These are phyloP conservation scores for Hylaeus anthracinus DNA, from an alignment of 1,140 invertebrate species.

Conservation along the genomic window DNA sequence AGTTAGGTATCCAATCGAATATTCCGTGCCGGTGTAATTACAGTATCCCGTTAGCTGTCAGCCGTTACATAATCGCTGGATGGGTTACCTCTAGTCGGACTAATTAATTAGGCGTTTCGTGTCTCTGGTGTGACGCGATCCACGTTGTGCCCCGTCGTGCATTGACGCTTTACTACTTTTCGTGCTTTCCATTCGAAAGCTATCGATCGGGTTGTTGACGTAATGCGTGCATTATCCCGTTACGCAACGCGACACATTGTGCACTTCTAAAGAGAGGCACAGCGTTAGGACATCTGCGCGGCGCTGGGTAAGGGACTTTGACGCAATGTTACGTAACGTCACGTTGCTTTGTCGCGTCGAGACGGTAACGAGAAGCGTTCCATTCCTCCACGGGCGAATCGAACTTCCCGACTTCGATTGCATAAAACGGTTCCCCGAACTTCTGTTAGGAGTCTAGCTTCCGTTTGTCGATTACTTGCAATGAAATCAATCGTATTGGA, in stretches of 20 bases:
- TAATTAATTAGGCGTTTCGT: conserved; percentile 58
- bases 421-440: too few relatives aligned
- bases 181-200: neutral
- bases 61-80: conserved; percentile 59
- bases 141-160: neutral
- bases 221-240: conserved; percentile 15
- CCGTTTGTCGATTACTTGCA: too few relatives aligned
- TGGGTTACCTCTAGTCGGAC: conserved; percentile 35
- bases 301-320: conserved; percentile 7
- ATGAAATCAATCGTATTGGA: too few relatives aligned
- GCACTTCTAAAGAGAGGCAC: conserved; percentile 7
- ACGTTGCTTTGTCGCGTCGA: conserved; percentile 10
- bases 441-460: too few relatives aligned
- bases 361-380: neutral
- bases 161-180: neutral
- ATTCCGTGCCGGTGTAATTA: conserved; percentile 68
- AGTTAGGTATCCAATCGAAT: conserved; percentile 71
- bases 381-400: too few relatives aligned
- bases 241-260: conserved; percentile 29
- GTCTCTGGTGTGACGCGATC: conserved; percentile 17
- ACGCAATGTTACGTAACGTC: neutral
- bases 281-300: neutral
- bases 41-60: conserved; percentile 58
- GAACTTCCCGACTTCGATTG: too few relatives aligned
- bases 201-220: conserved; percentile 5